Percentiles rank a stretch among this genome's conserved stretches.
phyloP scores from a whole-genome alignment of 2,888 invertebrate genomes.

The Subacronicta megacephala region DNA sequence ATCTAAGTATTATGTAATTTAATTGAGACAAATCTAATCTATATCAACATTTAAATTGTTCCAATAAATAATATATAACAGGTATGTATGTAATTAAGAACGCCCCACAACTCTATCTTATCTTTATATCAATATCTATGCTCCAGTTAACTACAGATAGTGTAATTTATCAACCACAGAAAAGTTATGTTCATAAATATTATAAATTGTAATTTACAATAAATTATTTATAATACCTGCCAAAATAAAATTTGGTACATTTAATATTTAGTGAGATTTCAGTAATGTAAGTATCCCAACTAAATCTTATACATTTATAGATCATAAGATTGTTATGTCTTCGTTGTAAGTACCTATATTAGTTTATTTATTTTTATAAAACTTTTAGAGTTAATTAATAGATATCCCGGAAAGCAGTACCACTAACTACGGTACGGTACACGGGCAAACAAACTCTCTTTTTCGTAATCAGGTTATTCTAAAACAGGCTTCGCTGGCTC shows the following conservation, averaged over 20 bases:
- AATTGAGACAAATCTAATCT: background rate
- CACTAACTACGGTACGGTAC: slow-evolving; percentile 3
- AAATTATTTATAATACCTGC: background rate
- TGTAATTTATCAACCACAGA: slow-evolving; percentile 64
- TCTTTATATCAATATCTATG: slow-evolving; percentile 74
- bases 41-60: background rate
- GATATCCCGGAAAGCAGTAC: background rate
- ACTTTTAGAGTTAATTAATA: background rate
- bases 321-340: no score
- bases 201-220: slow-evolving; percentile 20
- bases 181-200: slow-evolving; percentile 44
- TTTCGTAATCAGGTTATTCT: slow-evolving; percentile 39
- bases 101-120: slow-evolving; percentile 63
- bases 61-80: background rate
- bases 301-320: no score
- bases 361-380: background rate
- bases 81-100: slow-evolving; percentile 57
- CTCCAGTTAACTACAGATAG: slow-evolving; percentile 75
- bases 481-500: slow-evolving; percentile 46
- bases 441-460: slow-evolving; percentile 26
- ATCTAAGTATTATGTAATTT: background rate
- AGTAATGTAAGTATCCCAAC: no score
- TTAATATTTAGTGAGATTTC: no score
- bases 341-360: no score
- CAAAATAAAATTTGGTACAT: no score